A percentile compares a stretch with the other conserved stretches of the same genome.
phyloP scores from a whole-genome alignment of 2,797 vertebrate species.

The Nannoperca obscura region DNA sequence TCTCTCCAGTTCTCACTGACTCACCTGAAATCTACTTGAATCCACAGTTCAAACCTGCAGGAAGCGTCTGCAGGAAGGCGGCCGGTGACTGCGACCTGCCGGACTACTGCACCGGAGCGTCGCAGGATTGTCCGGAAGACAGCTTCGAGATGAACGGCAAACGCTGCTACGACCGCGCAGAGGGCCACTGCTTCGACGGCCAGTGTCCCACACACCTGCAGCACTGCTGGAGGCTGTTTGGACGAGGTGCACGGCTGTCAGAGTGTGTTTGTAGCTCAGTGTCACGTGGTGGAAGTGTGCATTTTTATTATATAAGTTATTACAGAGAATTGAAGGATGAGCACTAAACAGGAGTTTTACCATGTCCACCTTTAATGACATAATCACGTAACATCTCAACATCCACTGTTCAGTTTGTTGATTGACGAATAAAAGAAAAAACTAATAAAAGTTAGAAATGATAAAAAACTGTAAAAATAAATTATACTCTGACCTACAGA shows the following conservation, averaged over 20 bases:
- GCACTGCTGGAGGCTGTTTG: slow-evolving; percentile 90
- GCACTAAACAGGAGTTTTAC: not conserved
- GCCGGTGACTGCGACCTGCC: slow-evolving; percentile 88
- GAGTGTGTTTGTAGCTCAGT: too few relatives aligned
- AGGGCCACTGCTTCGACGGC: slow-evolving; percentile 89
- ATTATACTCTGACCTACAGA: too few relatives aligned
- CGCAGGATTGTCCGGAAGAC: slow-evolving; percentile 86
- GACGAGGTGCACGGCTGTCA: slow-evolving; percentile 81
- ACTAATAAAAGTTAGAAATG: too few relatives aligned
- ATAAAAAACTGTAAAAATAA: not conserved
- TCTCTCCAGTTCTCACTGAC: not conserved
- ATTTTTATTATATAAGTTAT: not conserved
- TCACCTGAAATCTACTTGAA: not conserved
- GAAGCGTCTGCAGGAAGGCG: slow-evolving; percentile 81
- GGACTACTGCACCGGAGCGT: slow-evolving; percentile 88
- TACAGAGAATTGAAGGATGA: slow-evolving; percentile 1
- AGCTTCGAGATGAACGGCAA: slow-evolving; percentile 91
- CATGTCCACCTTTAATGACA: not conserved
- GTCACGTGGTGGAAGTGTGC: slow-evolving; percentile 19
- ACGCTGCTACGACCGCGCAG: slow-evolving; percentile 77
- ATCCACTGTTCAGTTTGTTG: not conserved
- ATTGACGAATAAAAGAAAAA: too few relatives aligned
- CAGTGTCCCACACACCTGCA: slow-evolving; percentile 85
- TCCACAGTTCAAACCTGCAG: slow-evolving; percentile 74
- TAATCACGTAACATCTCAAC: not conserved